A percentile compares a stretch with the other conserved stretches of the same genome.
Evolutionary conservation across 64 coral and sea anemone species (phyloP).

Genomic region (Stichodactyla helianthus): DNA sequence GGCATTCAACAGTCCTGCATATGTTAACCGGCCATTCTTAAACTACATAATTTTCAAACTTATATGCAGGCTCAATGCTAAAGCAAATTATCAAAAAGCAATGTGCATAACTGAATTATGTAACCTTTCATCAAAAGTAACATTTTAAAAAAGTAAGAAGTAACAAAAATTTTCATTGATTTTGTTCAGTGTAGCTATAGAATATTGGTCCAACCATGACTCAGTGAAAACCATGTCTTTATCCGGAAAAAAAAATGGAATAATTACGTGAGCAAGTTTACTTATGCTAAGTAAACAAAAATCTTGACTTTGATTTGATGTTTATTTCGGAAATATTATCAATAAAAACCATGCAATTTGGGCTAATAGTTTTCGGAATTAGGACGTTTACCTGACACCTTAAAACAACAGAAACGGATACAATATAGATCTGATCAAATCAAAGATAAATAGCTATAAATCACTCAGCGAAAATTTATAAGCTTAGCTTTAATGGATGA

Average conservation of each 20-base stretch:
- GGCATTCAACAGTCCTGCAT: not conserved
- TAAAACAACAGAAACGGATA: not conserved
- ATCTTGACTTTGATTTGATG: slow-evolving; percentile 6
- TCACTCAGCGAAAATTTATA: not conserved
- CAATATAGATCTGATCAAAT: not conserved
- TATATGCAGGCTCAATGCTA: too few species aligned
- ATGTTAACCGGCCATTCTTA: too few species aligned
- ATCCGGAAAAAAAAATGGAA: not conserved
- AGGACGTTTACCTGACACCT: not conserved
- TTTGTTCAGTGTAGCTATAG: not conserved
- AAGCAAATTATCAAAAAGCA: too few species aligned
- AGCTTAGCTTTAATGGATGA: not conserved
- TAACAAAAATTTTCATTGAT: not conserved
- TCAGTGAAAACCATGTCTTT: not conserved
- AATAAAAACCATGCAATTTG: not conserved
- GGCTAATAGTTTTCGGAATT: not conserved
- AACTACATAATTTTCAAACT: too few species aligned
- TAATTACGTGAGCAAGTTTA: slow-evolving; percentile 3
- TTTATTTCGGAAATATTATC: slow-evolving; percentile 12
- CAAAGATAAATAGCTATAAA: slow-evolving; percentile 3
- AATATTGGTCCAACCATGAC: not conserved
- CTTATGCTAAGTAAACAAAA: not conserved
- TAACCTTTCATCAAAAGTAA: too few species aligned
- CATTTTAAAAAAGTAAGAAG: not conserved
- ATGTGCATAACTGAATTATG: too few species aligned